Evolutionary conservation across 2,797 vertebrate genomes (phyloP).

Genomic region (Echiichthys vipera): DNA sequence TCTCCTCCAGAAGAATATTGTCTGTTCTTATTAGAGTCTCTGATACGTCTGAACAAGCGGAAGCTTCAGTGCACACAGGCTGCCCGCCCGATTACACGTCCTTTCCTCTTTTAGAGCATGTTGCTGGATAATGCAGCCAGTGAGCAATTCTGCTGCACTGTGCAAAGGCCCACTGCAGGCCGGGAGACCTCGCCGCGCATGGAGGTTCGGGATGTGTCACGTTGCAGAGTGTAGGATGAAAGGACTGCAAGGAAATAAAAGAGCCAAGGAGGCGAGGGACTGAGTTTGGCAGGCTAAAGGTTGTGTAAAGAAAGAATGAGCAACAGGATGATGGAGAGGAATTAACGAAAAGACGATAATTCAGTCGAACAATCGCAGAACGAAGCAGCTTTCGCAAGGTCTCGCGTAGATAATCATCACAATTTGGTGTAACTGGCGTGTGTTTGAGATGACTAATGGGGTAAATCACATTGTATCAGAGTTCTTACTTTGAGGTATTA

Average conservation of each 20-base stretch:
- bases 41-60: constrained; percentile 56
- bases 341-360: constrained; percentile 44
- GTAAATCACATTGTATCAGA: not conserved
- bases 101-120: constrained; percentile 68
- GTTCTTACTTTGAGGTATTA: constrained; percentile 12
- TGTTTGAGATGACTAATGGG: constrained; percentile 27
- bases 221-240: constrained; percentile 31
- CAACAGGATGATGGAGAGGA: constrained; percentile 13
- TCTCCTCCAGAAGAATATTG: constrained; percentile 65
- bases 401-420: constrained; percentile 29
- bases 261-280: constrained; percentile 21
- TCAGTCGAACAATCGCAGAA: constrained; percentile 36
- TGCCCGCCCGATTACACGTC: constrained; percentile 68
- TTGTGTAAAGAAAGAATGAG: constrained; percentile 5
- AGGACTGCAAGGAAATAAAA: constrained; percentile 30
- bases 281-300: constrained; percentile 38
- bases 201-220: constrained; percentile 53
- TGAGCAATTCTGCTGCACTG: constrained; percentile 67
- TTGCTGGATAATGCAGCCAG: constrained; percentile 72
- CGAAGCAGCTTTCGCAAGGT: constrained; percentile 29
- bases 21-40: constrained; percentile 78
- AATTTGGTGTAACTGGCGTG: constrained; percentile 16
- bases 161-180: constrained; percentile 60
- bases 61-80: constrained; percentile 67
- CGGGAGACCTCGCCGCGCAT: constrained; percentile 40